phyloP scores from a whole-genome alignment of 2,888 invertebrate genomes.

The Brachyptera risi region DNA sequence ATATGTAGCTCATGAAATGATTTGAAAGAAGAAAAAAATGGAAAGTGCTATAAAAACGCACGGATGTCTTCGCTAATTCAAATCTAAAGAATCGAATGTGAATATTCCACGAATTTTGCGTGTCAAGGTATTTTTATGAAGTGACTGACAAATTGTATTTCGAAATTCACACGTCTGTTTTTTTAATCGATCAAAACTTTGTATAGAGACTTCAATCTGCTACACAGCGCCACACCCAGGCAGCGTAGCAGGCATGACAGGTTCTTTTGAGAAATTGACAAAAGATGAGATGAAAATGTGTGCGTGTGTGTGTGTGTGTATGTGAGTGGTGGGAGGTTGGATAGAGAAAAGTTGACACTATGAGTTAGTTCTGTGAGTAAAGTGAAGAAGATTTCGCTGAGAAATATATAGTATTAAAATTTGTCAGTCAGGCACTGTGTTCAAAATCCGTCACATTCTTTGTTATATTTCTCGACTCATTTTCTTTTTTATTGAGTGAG shows the following conservation, averaged over 20 bases:
- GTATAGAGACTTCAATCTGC: slow-evolving; percentile 21
- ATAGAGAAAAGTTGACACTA: slow-evolving; percentile 4
- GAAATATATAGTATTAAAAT: slow-evolving; percentile 21
- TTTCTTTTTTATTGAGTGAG: too few species aligned
- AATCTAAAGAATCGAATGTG: too few species aligned
- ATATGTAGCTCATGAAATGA: too few species aligned
- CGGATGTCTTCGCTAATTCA: too few species aligned
- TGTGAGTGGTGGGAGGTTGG: too few species aligned
- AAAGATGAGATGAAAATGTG: slow-evolving; percentile 19
- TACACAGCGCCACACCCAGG: background rate
- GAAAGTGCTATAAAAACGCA: too few species aligned
- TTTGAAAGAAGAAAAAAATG: too few species aligned
- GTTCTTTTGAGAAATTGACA: slow-evolving; percentile 25
- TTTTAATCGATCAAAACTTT: slow-evolving; percentile 28
- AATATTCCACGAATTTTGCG: too few species aligned
- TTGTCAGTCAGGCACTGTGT: slow-evolving; percentile 17
- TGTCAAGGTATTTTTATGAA: background rate
- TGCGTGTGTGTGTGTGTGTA: too few species aligned
- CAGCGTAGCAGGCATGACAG: slow-evolving; percentile 25
- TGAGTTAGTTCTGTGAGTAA: slow-evolving; percentile 11
- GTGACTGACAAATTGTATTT: slow-evolving; percentile 2
- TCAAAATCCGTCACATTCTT: slow-evolving; percentile 27
- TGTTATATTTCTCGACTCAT: too few species aligned
- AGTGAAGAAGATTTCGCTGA: background rate
- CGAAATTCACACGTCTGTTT: background rate